Evolutionary conservation across 2,888 invertebrate species (phyloP).

Genomic region (Eristalinus sepulchralis): DNA sequence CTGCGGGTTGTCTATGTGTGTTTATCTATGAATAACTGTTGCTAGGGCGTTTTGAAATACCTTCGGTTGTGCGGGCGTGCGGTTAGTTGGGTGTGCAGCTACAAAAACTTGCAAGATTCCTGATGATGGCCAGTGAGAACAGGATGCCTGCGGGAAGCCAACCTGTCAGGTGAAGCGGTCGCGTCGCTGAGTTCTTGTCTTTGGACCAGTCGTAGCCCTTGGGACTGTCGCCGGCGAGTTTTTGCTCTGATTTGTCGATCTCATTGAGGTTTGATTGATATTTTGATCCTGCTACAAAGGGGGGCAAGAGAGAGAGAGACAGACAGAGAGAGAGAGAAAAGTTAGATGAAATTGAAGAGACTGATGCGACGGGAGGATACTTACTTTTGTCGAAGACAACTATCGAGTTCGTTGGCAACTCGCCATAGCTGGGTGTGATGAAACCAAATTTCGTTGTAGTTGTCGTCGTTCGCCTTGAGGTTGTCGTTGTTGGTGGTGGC

Average conservation of each 20-base stretch:
- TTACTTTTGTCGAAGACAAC: conserved; percentile 84
- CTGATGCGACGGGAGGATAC: conserved; percentile 51
- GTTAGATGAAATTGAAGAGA: background rate
- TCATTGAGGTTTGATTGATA: conserved; percentile 89
- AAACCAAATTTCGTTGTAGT: conserved; percentile 74
- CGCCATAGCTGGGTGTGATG: conserved; percentile 83
- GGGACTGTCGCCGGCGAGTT: conserved; percentile 82
- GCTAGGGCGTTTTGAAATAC: background rate
- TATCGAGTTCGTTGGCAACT: conserved; percentile 85
- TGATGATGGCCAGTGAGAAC: background rate
- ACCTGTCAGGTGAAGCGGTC: background rate
- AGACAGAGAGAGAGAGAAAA: background rate
- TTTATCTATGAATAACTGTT: background rate
- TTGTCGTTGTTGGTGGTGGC: conserved; percentile 87
- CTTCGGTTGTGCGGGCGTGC: conserved; percentile 2
- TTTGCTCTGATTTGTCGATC: conserved; percentile 90
- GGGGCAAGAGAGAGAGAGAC: background rate
- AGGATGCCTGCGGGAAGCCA: background rate
- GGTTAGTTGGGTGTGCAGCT: conserved; percentile 51
- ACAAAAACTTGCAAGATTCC: conserved; percentile 52
- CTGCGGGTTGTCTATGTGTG: background rate
- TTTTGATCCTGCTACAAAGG: conserved; percentile 84
- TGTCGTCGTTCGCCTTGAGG: conserved; percentile 75
- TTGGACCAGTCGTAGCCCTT: conserved; percentile 79
- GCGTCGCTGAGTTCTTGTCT: conserved; percentile 74